Percentiles rank a stretch among this genome's conserved stretches.
phyloP scores from a whole-genome alignment of 2,888 invertebrate genomes.

The Eulithis prunata region DNA sequence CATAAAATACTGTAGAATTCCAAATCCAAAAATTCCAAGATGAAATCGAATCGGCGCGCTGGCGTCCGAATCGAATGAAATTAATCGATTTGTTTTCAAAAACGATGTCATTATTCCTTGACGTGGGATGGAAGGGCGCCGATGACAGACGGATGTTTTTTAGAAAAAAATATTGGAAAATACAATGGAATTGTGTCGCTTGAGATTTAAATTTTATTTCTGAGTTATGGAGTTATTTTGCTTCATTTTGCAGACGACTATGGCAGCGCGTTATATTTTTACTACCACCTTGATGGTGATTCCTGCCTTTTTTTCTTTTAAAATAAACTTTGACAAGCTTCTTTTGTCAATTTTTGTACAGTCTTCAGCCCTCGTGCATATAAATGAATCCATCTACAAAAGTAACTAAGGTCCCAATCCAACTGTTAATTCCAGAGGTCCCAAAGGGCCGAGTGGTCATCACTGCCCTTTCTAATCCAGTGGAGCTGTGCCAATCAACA shows the following conservation, averaged over 20 bases:
- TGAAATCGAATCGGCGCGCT: constrained; percentile 65
- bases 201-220: constrained; percentile 9
- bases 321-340: not conserved
- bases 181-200: constrained; percentile 26
- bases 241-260: not conserved
- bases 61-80: constrained; percentile 80
- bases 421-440: constrained; percentile 73
- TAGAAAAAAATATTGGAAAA: constrained; percentile 45
- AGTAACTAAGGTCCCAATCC: constrained; percentile 36
- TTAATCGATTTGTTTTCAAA: constrained; percentile 80
- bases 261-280: too few relatives aligned
- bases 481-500: constrained; percentile 79
- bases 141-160: constrained; percentile 60
- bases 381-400: constrained; percentile 29
- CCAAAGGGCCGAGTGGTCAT: constrained; percentile 73
- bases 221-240: constrained; percentile 8
- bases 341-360: too few relatives aligned
- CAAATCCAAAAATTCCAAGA: constrained; percentile 67
- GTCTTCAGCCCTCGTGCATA: constrained; percentile 7
- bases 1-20: constrained; percentile 76
- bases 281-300: too few relatives aligned
- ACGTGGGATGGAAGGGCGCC: constrained; percentile 65
- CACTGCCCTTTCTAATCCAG: constrained; percentile 71
- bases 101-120: constrained; percentile 75
- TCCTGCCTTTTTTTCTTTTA: too few relatives aligned